Evolutionary conservation across 2,113 vertebrate species (phyloP), one percentile per base, ranked within the genome.

Genomic region (Neodontobutis hainanensis): DNA sequence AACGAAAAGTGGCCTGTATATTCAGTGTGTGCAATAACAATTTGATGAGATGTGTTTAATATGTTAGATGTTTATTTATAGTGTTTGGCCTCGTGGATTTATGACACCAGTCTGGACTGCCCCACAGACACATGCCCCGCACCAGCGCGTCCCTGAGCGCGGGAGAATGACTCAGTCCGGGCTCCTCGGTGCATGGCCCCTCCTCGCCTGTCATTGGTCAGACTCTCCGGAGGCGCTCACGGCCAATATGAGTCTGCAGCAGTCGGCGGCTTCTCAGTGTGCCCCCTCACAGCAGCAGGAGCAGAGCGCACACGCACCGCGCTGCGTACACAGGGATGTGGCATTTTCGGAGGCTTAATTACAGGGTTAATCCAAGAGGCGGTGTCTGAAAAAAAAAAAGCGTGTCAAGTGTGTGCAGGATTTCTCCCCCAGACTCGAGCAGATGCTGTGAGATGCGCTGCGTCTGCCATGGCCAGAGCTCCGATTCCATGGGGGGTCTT

Each of bases 401-500:
- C 27, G 50, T 52, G 50, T 46, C 50, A 34, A 52, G 50, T 12
- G 32, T 11, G 6, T 50, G 52, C 14, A 6, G 35, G 52, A 55
- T 55, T 55, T 55, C n/a, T 32, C 34, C 34, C 7, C 5, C 11
- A 11, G 51, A 52, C 47, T 65, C 46, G 56, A 67, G n/a, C 60
- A 42, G 90, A 89, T 68, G 80, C 56, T 83, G 94, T 93, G 94
- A 92, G 82, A 96, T 96, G 95, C 92, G 90, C 87, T 68, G 90
- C 91, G 83, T 81, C 45, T 90, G 87, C 92, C 92, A 97, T 97
- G 95, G 95, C 95, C 80, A 93, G 92, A 90, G 90, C 88, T 89
- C 87, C 93, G 90, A 92, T 94, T 90, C 88, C 94, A 84, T 94
- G 93, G 91, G 88, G 93, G 90, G 87, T 94, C 92, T 90, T 94